phyloP scores from a whole-genome alignment of 1,140 invertebrate species.

The Tachypleus tridentatus region DNA sequence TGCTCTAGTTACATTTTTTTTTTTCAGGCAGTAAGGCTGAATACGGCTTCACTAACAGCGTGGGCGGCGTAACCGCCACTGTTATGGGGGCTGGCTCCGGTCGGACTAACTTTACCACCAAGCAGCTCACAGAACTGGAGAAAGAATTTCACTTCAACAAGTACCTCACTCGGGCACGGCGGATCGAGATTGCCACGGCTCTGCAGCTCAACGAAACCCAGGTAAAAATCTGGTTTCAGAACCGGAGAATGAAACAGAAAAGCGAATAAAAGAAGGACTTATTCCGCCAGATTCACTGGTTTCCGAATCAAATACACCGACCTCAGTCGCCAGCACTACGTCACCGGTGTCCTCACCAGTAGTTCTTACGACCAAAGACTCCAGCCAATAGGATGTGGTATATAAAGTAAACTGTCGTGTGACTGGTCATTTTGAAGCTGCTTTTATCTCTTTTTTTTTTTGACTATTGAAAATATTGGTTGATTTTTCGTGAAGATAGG shows the following conservation, averaged over 20 bases:
- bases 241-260: conserved; percentile 35
- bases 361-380: no score
- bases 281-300: conserved; percentile 44
- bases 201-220: conserved; percentile 95
- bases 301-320: neutral
- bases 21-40: conserved; percentile 6
- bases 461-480: no score
- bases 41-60: conserved; percentile 7
- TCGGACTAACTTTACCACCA: conserved; percentile 96
- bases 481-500: no score
- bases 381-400: no score
- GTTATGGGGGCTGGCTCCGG: conserved; percentile 39
- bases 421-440: no score
- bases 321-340: no score
- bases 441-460: no score
- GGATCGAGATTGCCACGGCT: conserved; percentile 94
- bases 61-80: conserved; percentile 46
- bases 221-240: conserved; percentile 40
- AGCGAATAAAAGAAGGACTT: conserved; percentile 54
- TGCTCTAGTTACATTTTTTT: no score
- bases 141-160: conserved; percentile 99
- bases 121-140: conserved; percentile 95
- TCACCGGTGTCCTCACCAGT: no score
- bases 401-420: no score
- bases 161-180: conserved; percentile 86